phyloP scores from a whole-genome alignment of 2,888 invertebrate species.

The Drosophila barbarae region DNA sequence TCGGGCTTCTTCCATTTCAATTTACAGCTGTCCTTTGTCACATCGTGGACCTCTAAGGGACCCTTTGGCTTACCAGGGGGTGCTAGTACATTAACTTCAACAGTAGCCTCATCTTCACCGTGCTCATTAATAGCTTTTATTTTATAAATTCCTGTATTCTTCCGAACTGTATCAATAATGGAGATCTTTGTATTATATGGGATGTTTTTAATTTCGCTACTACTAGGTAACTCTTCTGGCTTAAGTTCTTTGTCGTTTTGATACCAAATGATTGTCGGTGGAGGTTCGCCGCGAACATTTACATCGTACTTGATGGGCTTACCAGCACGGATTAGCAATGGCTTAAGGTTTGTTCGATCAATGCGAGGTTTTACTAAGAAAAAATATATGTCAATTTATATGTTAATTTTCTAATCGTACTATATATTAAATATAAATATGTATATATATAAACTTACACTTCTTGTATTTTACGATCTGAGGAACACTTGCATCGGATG shows the following conservation, averaged over 20 bases:
- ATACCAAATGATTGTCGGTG: conserved; percentile 95
- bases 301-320: conserved; percentile 95
- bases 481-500: conserved; percentile 94
- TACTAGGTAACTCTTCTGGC: conserved; percentile 82
- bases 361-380: conserved; percentile 96
- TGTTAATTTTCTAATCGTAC: neutral
- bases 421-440: neutral
- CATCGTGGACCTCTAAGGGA: conserved; percentile 92
- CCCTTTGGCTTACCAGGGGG: conserved; percentile 93
- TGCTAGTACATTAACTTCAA: conserved; percentile 92
- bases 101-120: conserved; percentile 94
- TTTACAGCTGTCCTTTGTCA: conserved; percentile 94
- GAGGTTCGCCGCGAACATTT: conserved; percentile 96
- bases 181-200: conserved; percentile 94
- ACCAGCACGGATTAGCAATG: conserved; percentile 92
- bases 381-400: neutral
- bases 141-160: conserved; percentile 94
- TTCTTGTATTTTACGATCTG: conserved; percentile 93
- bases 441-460: conserved; percentile 82
- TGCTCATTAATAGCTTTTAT: conserved; percentile 94
- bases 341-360: conserved; percentile 95
- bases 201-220: conserved; percentile 89
- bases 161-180: conserved; percentile 88
- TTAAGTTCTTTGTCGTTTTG: conserved; percentile 88
- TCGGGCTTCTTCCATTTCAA: conserved; percentile 96